These are phyloP conservation scores for Drosophila subquinaria DNA, from an alignment of 2,888 invertebrate species.

Conservation along the genomic window DNA sequence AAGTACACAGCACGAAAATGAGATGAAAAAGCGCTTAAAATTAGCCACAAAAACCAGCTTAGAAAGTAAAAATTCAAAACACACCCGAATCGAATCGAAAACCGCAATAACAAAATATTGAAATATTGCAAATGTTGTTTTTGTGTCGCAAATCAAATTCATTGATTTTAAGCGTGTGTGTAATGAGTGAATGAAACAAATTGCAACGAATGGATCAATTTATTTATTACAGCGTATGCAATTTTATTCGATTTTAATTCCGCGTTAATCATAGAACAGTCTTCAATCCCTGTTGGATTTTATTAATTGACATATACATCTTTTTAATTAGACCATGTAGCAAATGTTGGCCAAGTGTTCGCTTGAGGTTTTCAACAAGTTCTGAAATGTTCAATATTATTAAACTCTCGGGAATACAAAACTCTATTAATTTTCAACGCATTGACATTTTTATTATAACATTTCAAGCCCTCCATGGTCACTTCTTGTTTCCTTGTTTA, in stretches of 20 bases:
- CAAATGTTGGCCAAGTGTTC: slow-evolving; percentile 9
- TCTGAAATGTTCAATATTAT: background rate
- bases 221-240: slow-evolving; percentile 2
- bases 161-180: slow-evolving; percentile 60
- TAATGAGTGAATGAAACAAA: slow-evolving; percentile 37
- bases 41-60: slow-evolving; percentile 41
- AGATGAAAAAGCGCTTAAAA: background rate
- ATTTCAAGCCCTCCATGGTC: too few species aligned
- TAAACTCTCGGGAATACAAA: background rate
- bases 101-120: slow-evolving; percentile 23
- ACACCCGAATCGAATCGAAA: background rate
- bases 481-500: background rate
- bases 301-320: background rate
- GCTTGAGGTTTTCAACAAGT: slow-evolving; percentile 3
- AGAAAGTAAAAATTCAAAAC: slow-evolving; percentile 53
- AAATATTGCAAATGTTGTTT: slow-evolving; percentile 35
- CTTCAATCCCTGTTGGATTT: background rate
- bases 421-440: background rate
- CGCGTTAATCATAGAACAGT: background rate
- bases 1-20: slow-evolving; percentile 18
- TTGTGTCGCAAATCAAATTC: slow-evolving; percentile 31
- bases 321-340: background rate
- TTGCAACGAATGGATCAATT: background rate
- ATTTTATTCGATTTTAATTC: slow-evolving; percentile 5
- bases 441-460: background rate